These are phyloP conservation scores for Tetropium fuscum DNA, from an alignment of 2,888 invertebrate species.

Conservation along the genomic window DNA sequence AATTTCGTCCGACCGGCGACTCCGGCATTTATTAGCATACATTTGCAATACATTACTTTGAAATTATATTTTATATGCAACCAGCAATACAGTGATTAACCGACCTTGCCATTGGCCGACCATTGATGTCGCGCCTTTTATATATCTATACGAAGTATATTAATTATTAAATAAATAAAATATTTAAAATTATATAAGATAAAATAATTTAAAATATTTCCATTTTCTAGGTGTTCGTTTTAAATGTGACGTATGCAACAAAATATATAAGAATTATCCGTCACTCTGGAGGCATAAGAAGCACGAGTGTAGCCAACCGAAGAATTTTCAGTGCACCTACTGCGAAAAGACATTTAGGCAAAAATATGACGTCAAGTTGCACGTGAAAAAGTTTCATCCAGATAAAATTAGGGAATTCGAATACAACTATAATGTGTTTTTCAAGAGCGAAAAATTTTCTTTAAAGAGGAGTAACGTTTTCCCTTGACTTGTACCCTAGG, in stretches of 20 bases:
- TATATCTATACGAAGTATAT: too few relatives aligned
- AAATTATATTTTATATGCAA: too few relatives aligned
- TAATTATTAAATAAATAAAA: too few relatives aligned
- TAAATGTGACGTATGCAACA: background rate
- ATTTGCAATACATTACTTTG: too few relatives aligned
- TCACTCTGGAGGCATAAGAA: constrained; percentile 69
- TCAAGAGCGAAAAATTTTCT: constrained; percentile 2
- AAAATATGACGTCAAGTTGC: constrained; percentile 32
- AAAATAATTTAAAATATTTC: too few relatives aligned
- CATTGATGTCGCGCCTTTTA: too few relatives aligned
- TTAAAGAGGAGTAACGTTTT: background rate
- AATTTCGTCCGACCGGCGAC: too few relatives aligned
- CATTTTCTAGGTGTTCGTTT: constrained; percentile 5
- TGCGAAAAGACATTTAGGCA: constrained; percentile 62
- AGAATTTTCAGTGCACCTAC: constrained; percentile 78
- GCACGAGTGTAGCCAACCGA: constrained; percentile 79
- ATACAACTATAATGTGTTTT: constrained; percentile 17
- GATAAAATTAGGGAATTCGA: constrained; percentile 24
- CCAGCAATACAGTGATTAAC: too few relatives aligned
- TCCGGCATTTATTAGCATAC: too few relatives aligned
- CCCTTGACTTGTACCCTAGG: constrained; percentile 17
- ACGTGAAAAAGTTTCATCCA: constrained; percentile 11
- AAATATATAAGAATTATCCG: constrained; percentile 6
- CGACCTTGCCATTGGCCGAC: too few relatives aligned
- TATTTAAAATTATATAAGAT: too few relatives aligned